Base-by-base conservation (phyloP, 2,888 invertebrate species). In the Agriopis leucophaearia region DNA sequence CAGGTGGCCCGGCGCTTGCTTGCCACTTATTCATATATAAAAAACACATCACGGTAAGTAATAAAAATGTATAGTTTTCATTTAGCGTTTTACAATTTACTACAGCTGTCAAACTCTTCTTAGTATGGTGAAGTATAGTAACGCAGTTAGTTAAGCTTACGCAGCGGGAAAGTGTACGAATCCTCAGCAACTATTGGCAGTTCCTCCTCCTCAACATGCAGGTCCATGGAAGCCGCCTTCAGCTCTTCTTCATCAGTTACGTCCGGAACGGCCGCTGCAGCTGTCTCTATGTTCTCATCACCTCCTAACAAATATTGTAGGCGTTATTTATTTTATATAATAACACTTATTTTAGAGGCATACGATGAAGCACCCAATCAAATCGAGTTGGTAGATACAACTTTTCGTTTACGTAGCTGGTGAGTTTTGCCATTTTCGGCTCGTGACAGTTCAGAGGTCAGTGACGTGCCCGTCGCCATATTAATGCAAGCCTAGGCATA, bases 121-220 rank as follows among this genome's bases (percentile, higher is more conserved):
- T n/a, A n/a, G 6, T 1, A 15, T 45, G 15, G 5, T 8, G 15
- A n/a, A 15, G 7, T 45, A 13, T 10, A 13, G 4, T 13, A 13
- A 45, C 64, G 48, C 66, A 81, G 47, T n/a, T n/a, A n/a, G n/a
- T n/a, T n/a, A n/a, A 27, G 12, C 86, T 82, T 67, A 93, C 92
- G 92, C 16, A 90, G 89, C 38, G 94, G 93, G 63, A 94, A 92
- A 5, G 81, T 84, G 71, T 91, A 91, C 0, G 80, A 73, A 35
- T 92, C 94, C 68, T 88, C 88, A 38, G 86, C 83, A 54, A 86
- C 72, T 6, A 79, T 18, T 1, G 79, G 72, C 1, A 67, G 60
- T 48, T 84, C 83, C 69, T 89, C 85, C 73, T 89, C 81, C 73
- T 88, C 81, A 48, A 82, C 78, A 56, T 79, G 83, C 38, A 80